Base-by-base conservation (phyloP, 1,140 invertebrate species). In the Sitophilus oryzae region DNA sequence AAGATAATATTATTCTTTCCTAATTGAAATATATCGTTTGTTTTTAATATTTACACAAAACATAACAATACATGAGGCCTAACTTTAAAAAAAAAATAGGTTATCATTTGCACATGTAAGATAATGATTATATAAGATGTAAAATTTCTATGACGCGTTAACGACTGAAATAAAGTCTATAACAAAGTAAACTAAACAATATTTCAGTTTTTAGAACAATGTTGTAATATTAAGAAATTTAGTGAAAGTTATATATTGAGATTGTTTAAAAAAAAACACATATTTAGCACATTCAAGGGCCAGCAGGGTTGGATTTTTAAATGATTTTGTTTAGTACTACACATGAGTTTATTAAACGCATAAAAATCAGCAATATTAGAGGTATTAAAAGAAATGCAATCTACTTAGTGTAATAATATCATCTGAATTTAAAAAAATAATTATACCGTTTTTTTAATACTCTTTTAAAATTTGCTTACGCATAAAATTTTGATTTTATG, bases 151-250 rank as follows among this genome's bases (percentile, higher is more conserved):
- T n/a, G 15, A 38, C 36, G 5, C 14, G 36, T 38, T 38, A 15
- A 38, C 14, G 36, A 38, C 36, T 38, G 36, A 38, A n/a, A 19
- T 42, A 42, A 42, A 42, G 20, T 42, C 40, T 38, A 42, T 42
- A 42, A 42, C 40, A 42, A 42, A 42, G 40, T 42, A 42, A 19
- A 42, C 40, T 42, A 42, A 42, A 42, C 40, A 42, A 42, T 42
- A 42, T 42, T 42, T 19, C 18, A 18, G 19, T 42, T 40, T n/a
- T 42, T 42, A 42, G 40, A 42, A 19, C 15, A 18, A 42, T 42
- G 40, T 42, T 42, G 19, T 42, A 42, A 18, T 42, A 15, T 42
- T 42, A 41, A 41, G 38, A 41, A 18, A 41, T 18, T 41, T 41
- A 42, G 19, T 42, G 19, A 8, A 38, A 42, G 40, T 42, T n/a